phyloP scores from a whole-genome alignment of 2,888 invertebrate species.

The Punctoribates punctum region DNA sequence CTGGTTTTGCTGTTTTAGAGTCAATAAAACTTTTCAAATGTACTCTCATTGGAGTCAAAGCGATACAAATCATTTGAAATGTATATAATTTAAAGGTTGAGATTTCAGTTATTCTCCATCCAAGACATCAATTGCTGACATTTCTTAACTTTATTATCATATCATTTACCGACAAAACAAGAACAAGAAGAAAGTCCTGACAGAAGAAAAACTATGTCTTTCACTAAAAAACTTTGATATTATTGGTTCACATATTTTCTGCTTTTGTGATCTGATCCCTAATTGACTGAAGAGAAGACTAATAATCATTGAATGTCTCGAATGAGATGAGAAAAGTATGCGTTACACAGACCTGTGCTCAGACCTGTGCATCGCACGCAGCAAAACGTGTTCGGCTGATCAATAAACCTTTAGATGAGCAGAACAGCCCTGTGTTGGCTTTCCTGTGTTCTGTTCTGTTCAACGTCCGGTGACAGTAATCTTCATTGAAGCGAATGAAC shows the following conservation, averaged over 20 bases:
- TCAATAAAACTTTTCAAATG: too few species aligned
- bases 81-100: background rate
- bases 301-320: slow-evolving; percentile 6
- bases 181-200: background rate
- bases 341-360: background rate
- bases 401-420: slow-evolving; percentile 2
- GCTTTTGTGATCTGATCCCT: background rate
- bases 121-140: background rate
- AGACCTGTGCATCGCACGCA: background rate
- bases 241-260: background rate
- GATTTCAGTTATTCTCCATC: background rate
- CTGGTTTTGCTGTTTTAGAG: too few species aligned
- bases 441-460: background rate
- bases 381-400: slow-evolving; percentile 21
- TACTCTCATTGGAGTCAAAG: too few species aligned
- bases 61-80: background rate
- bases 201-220: background rate
- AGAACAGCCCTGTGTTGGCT: too few species aligned
- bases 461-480: slow-evolving; percentile 20
- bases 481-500: slow-evolving; percentile 13
- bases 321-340: slow-evolving; percentile 7
- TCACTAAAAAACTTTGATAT: background rate
- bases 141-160: slow-evolving; percentile 1
- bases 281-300: background rate
- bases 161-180: background rate